These are phyloP conservation scores for Oithona nana DNA, from an alignment of 2,888 invertebrate genomes.

Conservation along the genomic window DNA sequence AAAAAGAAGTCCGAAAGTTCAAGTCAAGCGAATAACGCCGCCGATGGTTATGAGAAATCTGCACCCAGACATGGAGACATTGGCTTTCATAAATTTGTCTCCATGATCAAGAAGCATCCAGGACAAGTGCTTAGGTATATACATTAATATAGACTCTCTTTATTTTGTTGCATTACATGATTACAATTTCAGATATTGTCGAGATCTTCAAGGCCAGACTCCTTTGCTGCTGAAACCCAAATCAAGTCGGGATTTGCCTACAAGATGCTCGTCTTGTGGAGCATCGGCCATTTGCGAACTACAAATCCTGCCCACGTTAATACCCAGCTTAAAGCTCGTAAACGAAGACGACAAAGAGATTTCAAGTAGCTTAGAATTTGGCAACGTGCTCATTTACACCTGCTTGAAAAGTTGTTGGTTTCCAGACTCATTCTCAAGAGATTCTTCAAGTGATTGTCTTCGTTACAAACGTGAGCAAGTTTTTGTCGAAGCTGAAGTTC, in stretches of 20 bases:
- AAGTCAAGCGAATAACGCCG: slow-evolving; percentile 27
- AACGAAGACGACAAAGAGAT: background rate
- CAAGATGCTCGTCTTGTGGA: slow-evolving; percentile 45
- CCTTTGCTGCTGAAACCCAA: background rate
- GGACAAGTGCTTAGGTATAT: slow-evolving; percentile 37
- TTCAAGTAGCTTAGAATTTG: slow-evolving; percentile 48
- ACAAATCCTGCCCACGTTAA: slow-evolving; percentile 60
- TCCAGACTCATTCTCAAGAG: too few relatives aligned
- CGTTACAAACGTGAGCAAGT: background rate
- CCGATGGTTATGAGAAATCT: slow-evolving; percentile 58
- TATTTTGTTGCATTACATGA: background rate
- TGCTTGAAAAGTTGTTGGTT: slow-evolving; percentile 72
- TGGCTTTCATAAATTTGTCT: slow-evolving; percentile 57
- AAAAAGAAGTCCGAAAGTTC: too few relatives aligned
- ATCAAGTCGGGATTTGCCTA: background rate
- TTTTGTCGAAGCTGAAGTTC: background rate
- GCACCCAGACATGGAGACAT: slow-evolving; percentile 61
- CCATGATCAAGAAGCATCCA: slow-evolving; percentile 50
- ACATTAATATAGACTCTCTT: background rate
- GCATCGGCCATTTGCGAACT: slow-evolving; percentile 54
- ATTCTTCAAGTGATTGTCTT: background rate
- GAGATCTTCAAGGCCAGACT: background rate
- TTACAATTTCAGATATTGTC: background rate
- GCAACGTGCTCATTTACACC: slow-evolving; percentile 64
- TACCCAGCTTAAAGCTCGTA: slow-evolving; percentile 43